Evolutionary conservation across 2,113 vertebrate species (phyloP).

Genomic region (Melospiza melodia): DNA sequence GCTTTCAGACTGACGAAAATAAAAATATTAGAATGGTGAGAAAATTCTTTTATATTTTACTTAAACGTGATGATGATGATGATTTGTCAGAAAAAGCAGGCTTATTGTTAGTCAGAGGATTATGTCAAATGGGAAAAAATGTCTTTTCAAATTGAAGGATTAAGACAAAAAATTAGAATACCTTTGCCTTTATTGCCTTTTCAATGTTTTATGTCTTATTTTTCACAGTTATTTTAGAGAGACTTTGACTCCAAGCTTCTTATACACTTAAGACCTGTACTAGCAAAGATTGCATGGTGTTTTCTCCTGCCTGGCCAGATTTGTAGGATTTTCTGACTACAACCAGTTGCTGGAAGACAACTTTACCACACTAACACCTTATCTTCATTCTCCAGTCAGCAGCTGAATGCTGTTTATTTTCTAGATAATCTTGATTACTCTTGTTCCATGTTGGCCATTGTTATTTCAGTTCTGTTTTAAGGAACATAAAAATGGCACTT

Average conservation of each 20-base stretch:
- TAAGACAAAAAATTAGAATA: not conserved
- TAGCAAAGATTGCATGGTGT: not conserved
- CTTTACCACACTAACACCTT: not conserved
- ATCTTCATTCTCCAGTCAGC: not conserved
- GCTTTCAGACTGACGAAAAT: not conserved
- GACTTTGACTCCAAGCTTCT: not conserved
- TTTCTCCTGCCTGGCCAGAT: not conserved
- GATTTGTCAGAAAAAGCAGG: slow-evolving; percentile 34
- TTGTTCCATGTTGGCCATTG: not conserved
- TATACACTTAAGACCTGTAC: not conserved
- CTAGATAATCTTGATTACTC: not conserved
- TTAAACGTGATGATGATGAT: slow-evolving; percentile 7
- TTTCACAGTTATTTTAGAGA: not conserved
- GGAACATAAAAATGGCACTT: not conserved
- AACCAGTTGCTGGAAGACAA: not conserved
- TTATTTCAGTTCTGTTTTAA: not conserved
- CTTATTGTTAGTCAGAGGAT: slow-evolving; percentile 17
- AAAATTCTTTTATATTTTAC: slow-evolving; percentile 36
- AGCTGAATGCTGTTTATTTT: not conserved
- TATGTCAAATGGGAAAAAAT: slow-evolving; percentile 11
- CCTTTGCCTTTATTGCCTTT: not conserved
- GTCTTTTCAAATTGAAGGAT: slow-evolving; percentile 26
- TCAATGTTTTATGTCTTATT: not conserved
- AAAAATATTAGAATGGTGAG: not conserved
- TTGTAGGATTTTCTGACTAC: not conserved